Conservation (phyloP, 2,888 invertebrate genomes). For the Dryococelus australis region DNA sequence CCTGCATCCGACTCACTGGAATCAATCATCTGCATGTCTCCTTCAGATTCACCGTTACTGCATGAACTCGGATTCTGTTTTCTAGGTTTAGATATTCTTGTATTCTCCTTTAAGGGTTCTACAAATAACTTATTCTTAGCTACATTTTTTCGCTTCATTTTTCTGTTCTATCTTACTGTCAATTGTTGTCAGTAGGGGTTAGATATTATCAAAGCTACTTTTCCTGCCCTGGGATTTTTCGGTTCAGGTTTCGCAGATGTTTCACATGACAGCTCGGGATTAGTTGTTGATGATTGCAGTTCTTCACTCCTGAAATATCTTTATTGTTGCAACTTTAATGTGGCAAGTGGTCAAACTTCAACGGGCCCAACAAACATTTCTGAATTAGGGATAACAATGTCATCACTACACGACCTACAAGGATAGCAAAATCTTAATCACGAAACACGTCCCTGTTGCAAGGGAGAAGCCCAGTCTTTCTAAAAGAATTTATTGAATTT, state of each 20-base stretch:
- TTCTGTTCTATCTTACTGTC: not conserved
- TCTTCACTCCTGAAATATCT: not conserved
- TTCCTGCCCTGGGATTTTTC: not conserved
- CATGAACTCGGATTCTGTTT: not conserved
- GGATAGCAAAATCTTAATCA: not conserved
- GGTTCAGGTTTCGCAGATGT: not conserved
- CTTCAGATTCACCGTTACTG: no score
- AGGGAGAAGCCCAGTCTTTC: not conserved
- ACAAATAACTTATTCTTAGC: not conserved
- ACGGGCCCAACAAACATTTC: not conserved
- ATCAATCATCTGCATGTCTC: no score
- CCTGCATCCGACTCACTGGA: no score
- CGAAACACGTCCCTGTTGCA: no score
- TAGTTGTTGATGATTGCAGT: no score
- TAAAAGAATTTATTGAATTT: not conserved
- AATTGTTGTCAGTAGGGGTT: not conserved
- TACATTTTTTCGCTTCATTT: not conserved
- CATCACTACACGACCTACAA: not conserved
- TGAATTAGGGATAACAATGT: not conserved
- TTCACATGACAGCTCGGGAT: no score
- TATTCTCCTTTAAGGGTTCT: not conserved
- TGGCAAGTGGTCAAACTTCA: not conserved
- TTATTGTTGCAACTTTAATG: not conserved
- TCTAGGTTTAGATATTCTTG: not conserved
- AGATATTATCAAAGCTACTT: not conserved